phyloP scores from a whole-genome alignment of 2,113 vertebrate genomes.

The Prionailurus viverrinus region DNA sequence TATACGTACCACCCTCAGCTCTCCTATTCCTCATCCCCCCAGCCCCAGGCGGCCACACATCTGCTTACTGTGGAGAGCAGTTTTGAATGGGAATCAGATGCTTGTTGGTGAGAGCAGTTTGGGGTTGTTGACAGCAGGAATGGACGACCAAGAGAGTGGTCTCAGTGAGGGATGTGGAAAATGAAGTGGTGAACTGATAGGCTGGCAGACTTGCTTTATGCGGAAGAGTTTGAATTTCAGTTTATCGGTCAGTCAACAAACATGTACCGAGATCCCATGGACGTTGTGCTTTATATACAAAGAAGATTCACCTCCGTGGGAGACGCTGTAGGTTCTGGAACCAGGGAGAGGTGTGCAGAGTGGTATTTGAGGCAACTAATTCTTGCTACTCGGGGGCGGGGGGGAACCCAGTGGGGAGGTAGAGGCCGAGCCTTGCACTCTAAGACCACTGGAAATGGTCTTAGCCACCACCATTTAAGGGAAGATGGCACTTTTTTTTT shows the following conservation, averaged over 20 bases:
- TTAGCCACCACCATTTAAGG: not conserved
- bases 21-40: rapidly evolving
- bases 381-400: not conserved
- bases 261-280: not conserved
- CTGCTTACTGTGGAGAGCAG: not conserved
- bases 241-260: not conserved
- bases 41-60: not conserved
- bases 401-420: not conserved
- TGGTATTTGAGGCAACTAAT: not conserved
- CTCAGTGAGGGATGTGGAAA: not conserved
- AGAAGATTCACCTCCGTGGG: not conserved
- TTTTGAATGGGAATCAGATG: not conserved
- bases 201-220: not conserved
- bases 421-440: not conserved
- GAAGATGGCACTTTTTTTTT: not conserved
- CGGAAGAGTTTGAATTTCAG: not conserved
- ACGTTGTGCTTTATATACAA: not conserved
- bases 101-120: not conserved
- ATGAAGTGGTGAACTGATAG: not conserved
- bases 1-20: not conserved
- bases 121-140: not conserved
- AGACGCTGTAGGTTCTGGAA: not conserved
- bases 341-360: not conserved
- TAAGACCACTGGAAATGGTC: not conserved
- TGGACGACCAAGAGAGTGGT: not conserved